Evolutionary conservation across 2,797 vertebrate species (phyloP), one percentile per base, ranked within the genome.

Genomic region (Sardinella longiceps): DNA sequence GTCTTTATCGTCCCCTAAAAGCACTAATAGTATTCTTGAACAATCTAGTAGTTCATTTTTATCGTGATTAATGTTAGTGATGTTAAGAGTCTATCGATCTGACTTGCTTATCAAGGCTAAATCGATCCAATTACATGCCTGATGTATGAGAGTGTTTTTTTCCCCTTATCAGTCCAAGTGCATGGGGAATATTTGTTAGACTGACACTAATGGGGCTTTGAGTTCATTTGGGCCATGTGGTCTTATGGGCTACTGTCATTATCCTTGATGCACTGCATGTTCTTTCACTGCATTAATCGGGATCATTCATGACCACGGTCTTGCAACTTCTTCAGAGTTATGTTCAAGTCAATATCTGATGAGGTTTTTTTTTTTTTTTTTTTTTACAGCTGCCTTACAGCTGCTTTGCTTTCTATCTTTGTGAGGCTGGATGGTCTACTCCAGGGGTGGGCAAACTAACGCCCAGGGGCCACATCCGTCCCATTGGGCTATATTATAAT

Each of bases 31-130:
- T 39, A 18, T 33, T 39, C 15, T 74, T 74, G 15, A 74, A 15
- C 33, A 74, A 33, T 74, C 66, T 0, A 5, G 14, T 5, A 74
- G 5, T 74, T 39, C 33, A 74, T 80, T 84, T 84, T 88, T 53
- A 82, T n/a, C 87, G 87, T 87, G 88, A 90, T 90, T 89, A 86
- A 85, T 87, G 45, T 81, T 83, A 50, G 43, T 39, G 88, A 86
- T 81, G 87, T 88, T 66, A 25, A 56, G 23, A 86, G 81, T 84
- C 58, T 33, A 85, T 46, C 63, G 58, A 81, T 48, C 89, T 84
- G 80, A 25, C 80, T 85, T 84, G 70, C 70, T 82, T 83, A 51
- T 56, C 30, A 74, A 18, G 66, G 66, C 30, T 74, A 20, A 20
- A 74, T 74, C 3, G 66, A 74, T 74, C 66, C 66, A 74, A 74